phyloP scores from a whole-genome alignment of 2,113 vertebrate genomes.

The Xiphias gladius region DNA sequence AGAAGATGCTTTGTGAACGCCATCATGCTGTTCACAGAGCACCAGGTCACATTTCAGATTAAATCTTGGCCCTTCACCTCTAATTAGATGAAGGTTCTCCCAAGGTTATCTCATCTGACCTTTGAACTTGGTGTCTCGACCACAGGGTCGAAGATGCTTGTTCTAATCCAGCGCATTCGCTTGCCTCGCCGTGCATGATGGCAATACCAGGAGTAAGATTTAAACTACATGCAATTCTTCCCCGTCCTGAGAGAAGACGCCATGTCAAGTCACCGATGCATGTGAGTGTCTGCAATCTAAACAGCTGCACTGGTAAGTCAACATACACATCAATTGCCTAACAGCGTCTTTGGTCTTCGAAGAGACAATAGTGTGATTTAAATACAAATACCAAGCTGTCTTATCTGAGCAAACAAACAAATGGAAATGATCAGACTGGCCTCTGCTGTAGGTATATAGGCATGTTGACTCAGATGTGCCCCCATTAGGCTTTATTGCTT shows the following conservation, averaged over 20 bases:
- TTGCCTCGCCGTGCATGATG: background rate
- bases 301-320: slow-evolving; percentile 28
- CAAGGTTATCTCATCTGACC: slow-evolving; percentile 58
- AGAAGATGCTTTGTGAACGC: slow-evolving; percentile 1
- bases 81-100: slow-evolving; percentile 43
- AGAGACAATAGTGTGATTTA: slow-evolving; percentile 62
- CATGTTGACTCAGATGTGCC: slow-evolving; percentile 71
- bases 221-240: background rate
- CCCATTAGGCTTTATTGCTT: slow-evolving; percentile 76
- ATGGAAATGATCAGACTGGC: slow-evolving; percentile 40
- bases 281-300: slow-evolving; percentile 21
- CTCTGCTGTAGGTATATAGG: slow-evolving; percentile 51
- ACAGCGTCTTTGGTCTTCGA: slow-evolving; percentile 43
- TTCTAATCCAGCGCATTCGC: background rate
- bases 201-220: slow-evolving; percentile 8
- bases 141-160: background rate
- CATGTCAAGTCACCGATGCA: background rate
- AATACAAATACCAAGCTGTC: slow-evolving; percentile 72
- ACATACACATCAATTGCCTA: slow-evolving; percentile 15
- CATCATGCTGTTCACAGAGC: slow-evolving; percentile 2
- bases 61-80: slow-evolving; percentile 41
- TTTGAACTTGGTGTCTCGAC: slow-evolving; percentile 53
- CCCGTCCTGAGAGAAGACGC: background rate
- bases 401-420: slow-evolving; percentile 75
- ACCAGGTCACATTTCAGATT: slow-evolving; percentile 52